A percentile compares a stretch with the other conserved stretches of the same genome.
Evolutionary conservation across 1,140 invertebrate genomes (phyloP).

Genomic region (Pseudomyrmex flavicornis): DNA sequence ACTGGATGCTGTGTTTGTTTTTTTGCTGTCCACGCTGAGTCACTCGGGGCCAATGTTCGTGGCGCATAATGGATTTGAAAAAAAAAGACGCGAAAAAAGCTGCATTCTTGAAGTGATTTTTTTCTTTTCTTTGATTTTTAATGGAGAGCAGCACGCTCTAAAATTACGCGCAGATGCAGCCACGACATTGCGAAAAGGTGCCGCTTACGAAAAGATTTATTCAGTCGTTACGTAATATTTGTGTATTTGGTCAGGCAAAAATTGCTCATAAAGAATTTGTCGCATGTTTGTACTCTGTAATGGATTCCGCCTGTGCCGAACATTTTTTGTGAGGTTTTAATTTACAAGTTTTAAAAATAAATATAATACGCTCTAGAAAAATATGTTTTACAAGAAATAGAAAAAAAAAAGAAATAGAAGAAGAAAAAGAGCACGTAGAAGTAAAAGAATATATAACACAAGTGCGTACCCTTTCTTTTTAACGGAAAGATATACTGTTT

Average conservation of each 20-base stretch:
- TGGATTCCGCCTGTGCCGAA: background rate
- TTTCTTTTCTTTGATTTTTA: background rate
- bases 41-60: conserved; percentile 18
- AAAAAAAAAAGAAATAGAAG: no score
- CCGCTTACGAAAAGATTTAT: conserved; percentile 36
- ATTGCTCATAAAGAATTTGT: conserved; percentile 16
- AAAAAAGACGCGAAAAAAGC: conserved; percentile 19
- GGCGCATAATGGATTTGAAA: conserved; percentile 34
- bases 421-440: no score
- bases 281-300: background rate
- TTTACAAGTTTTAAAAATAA: no score
- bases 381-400: no score
- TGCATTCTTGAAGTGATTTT: conserved; percentile 16
- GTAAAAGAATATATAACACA: no score
- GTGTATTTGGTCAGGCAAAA: conserved; percentile 16
- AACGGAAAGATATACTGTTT: background rate
- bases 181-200: background rate
- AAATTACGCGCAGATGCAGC: background rate
- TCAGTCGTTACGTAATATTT: conserved; percentile 20
- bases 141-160: background rate
- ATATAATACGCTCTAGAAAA: no score
- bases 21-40: background rate
- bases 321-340: background rate
- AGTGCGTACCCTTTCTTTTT: no score
- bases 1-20: conserved; percentile 9